Base-by-base conservation (phyloP, 2,797 vertebrate genomes). In the Chloroceryle amazona region DNA sequence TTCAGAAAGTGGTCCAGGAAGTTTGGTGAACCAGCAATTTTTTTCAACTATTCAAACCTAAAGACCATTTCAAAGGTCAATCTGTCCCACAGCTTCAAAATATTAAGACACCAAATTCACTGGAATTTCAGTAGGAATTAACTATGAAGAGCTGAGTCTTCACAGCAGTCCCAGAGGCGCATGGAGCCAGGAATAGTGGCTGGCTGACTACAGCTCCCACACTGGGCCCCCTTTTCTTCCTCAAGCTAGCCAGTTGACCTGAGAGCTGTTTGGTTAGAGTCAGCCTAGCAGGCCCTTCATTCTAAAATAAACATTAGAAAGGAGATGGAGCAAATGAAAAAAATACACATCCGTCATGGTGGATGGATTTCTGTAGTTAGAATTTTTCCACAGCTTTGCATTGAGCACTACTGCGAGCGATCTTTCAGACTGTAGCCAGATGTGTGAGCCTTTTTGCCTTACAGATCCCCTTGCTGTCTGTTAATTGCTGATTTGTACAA, bases 151-250 rank as follows among this genome's bases (percentile, higher is more conserved):
- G 9, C 9, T 81, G 65, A 71, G n/a, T 5, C 19, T 60, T 8
- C 23, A 8, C 1, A 2, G 12, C 61, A 60, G n/a, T 55, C 29
- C 14, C 35, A 47, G 70, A 39, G 7, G 14, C 5, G 25, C 42
- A 18, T 1, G 0, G 29, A 31, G 13, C 19, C 1, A 1, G 39
- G 31, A 57, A 19, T 0, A 0, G 33, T 8, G 9, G 23, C 42
- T 46, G 39, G 26, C 31, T 55, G 47, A 13, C n/a, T 42, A 29
- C 22, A 73, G 60, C 22, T 46, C 37, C 54, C 33, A 47, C 16
- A 52, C 6, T 1, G 0, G 60, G 7, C 8, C 5, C 20, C 17
- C 3, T 23, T 39, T 44, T 75, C 41, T 89, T 92, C 49, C 11
- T 78, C 61, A 33, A 42, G 33, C 21, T n/a, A 82, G 14, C 2